Evolutionary conservation across 2,113 vertebrate genomes (phyloP).

Genomic region (Urocitellus parryii): DNA sequence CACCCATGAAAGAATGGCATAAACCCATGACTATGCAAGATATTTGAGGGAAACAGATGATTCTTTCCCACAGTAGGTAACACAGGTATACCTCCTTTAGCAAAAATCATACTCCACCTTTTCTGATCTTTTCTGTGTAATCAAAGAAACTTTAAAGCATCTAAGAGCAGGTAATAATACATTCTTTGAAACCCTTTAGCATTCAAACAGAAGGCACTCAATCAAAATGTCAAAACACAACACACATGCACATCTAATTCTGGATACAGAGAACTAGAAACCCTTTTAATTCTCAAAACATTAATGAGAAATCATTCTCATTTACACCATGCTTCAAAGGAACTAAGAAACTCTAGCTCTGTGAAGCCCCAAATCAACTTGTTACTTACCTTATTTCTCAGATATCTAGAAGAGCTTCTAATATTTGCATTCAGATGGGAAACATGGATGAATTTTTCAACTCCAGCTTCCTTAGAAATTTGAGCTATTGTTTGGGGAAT

Average conservation of each 20-base stretch:
- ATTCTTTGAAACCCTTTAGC: not conserved
- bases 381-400: constrained; percentile 94
- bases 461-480: constrained; percentile 91
- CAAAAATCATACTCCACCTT: not conserved
- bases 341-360: not conserved
- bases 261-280: not conserved
- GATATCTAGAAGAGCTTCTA: constrained; percentile 94
- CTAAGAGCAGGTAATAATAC: not conserved
- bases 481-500: constrained; percentile 93
- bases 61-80: not conserved
- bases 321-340: not conserved
- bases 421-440: constrained; percentile 97
- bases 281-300: not conserved
- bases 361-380: not conserved
- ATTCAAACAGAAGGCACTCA: not conserved
- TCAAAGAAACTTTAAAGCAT: not conserved
- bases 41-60: not conserved
- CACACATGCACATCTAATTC: not conserved
- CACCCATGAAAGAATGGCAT: not conserved
- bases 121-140: not conserved
- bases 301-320: not conserved
- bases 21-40: not conserved
- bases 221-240: not conserved
- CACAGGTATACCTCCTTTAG: not conserved
- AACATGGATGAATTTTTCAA: constrained; percentile 93